These are phyloP conservation scores for Chiloscyllium plagiosum DNA, from an alignment of 2,113 vertebrate species.

Conservation along the genomic window DNA sequence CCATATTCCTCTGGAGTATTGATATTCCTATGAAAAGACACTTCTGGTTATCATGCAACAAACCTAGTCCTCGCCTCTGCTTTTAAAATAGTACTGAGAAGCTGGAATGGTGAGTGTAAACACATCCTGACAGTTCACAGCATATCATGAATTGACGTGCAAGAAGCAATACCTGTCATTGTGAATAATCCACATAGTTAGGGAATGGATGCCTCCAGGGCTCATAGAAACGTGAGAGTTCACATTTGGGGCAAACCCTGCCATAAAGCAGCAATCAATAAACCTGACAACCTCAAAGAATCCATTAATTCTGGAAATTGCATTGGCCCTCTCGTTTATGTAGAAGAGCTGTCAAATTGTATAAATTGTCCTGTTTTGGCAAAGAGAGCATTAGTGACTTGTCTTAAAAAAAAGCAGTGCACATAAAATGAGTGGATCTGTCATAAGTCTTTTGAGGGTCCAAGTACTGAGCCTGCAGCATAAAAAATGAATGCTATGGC, in stretches of 20 bases:
- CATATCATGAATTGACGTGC: background rate
- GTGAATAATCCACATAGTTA: background rate
- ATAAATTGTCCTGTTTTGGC: background rate
- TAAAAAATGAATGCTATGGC: background rate
- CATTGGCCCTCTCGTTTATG: background rate
- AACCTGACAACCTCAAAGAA: background rate
- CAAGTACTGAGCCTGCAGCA: background rate
- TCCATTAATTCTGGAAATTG: background rate
- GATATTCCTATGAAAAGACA: background rate
- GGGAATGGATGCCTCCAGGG: background rate
- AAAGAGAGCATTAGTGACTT: background rate
- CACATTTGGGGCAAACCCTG: background rate
- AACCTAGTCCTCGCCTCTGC: background rate
- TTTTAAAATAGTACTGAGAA: background rate
- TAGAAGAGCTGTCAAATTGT: background rate
- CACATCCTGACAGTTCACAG: background rate
- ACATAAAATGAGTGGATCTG: background rate
- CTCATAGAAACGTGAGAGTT: background rate
- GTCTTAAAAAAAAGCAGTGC: background rate
- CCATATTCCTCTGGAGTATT: background rate
- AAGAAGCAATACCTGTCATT: background rate
- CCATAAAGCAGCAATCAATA: background rate
- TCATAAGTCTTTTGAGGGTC: background rate
- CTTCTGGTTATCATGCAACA: background rate
- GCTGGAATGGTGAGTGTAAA: background rate